A percentile compares a stretch with the other conserved stretches of the same genome.
Evolutionary conservation across 2,113 vertebrate genomes (phyloP).

Genomic region (Trematomus loennbergii): DNA sequence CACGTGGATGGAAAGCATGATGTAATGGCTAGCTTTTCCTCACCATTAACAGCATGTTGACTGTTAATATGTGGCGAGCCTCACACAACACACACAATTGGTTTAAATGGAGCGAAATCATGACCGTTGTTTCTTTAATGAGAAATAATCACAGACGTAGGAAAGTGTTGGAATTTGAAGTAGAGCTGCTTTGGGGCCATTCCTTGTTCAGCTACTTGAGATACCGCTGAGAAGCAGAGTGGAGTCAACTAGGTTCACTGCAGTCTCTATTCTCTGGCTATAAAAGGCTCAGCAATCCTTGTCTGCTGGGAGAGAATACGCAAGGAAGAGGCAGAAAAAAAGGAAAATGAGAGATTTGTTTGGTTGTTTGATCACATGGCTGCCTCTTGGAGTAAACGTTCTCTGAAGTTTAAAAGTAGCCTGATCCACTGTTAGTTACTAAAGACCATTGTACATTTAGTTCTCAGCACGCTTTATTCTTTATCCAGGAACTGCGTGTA

Average conservation of each 20-base stretch:
- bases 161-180: conserved; percentile 26
- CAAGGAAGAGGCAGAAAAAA: conserved; percentile 15
- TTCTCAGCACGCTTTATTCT: conserved; percentile 37
- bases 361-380: conserved; percentile 64
- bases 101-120: neutral
- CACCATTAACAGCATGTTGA: conserved; percentile 16
- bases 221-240: conserved; percentile 33
- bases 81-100: conserved; percentile 6
- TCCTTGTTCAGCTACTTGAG: conserved; percentile 42
- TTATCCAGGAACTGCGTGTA: conserved; percentile 35
- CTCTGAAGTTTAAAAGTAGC: conserved; percentile 55
- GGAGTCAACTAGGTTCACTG: conserved; percentile 61
- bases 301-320: conserved; percentile 36
- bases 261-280: conserved; percentile 47
- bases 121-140: neutral
- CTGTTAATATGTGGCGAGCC: conserved; percentile 20
- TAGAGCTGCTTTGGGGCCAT: conserved; percentile 9
- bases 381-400: conserved; percentile 59
- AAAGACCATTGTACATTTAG: conserved; percentile 52
- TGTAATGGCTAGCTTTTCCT: conserved; percentile 20
- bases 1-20: conserved; percentile 49
- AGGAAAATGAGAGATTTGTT: conserved; percentile 35
- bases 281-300: conserved; percentile 49
- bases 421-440: conserved; percentile 41
- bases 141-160: conserved; percentile 1